A percentile compares a stretch with the other conserved stretches of the same genome.
Conservation (phyloP, 2,888 invertebrate genomes). For the Papilio gigon region DNA sequence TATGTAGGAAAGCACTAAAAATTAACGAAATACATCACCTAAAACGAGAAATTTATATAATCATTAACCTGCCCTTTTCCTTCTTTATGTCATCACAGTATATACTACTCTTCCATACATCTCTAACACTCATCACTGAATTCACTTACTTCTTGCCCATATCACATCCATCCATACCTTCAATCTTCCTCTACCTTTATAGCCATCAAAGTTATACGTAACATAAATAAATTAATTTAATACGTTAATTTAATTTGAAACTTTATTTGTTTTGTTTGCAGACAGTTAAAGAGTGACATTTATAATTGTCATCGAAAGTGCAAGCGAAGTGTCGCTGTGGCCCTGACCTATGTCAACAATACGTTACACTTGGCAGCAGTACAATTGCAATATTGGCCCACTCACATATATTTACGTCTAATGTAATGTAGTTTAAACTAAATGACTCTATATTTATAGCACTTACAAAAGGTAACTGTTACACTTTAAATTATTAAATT, state of each 20-base stretch:
- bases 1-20: too few relatives aligned
- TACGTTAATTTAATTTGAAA: not conserved
- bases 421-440: slow-evolving; percentile 46
- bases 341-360: slow-evolving; percentile 68
- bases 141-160: too few relatives aligned
- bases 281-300: slow-evolving; percentile 18
- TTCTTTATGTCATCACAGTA: too few relatives aligned
- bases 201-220: too few relatives aligned
- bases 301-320: slow-evolving; percentile 24
- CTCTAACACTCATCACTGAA: too few relatives aligned
- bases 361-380: slow-evolving; percentile 62
- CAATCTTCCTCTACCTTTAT: too few relatives aligned
- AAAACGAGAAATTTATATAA: too few relatives aligned
- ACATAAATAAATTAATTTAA: too few relatives aligned
- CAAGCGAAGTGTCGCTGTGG: slow-evolving; percentile 43
- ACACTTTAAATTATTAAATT: not conserved
- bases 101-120: too few relatives aligned
- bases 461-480: slow-evolving; percentile 32
- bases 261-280: slow-evolving; percentile 20
- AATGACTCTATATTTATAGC: slow-evolving; percentile 48
- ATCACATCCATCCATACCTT: too few relatives aligned
- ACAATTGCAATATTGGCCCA: slow-evolving; percentile 54
- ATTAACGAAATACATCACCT: too few relatives aligned
- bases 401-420: slow-evolving; percentile 59
- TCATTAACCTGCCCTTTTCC: too few relatives aligned